These are phyloP conservation scores for Pyrocoelia pectoralis DNA, from an alignment of 2,888 invertebrate genomes.

Conservation along the genomic window DNA sequence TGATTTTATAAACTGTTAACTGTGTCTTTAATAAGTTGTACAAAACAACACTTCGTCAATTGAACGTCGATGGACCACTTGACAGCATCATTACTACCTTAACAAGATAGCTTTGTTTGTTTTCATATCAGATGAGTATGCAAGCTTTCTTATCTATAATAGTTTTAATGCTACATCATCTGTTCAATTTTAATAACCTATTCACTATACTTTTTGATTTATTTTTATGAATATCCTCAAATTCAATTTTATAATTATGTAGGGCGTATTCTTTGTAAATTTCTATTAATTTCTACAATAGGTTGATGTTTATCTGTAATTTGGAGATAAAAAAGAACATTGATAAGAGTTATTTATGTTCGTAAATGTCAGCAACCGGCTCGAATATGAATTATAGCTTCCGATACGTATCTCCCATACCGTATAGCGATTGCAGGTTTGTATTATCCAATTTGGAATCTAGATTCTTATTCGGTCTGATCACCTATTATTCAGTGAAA, in stretches of 20 bases:
- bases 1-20: slow-evolving; percentile 7
- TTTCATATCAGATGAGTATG: slow-evolving; percentile 12
- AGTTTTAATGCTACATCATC: neutral
- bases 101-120: slow-evolving; percentile 14
- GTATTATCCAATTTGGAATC: slow-evolving; percentile 18
- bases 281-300: slow-evolving; percentile 46
- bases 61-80: slow-evolving; percentile 31
- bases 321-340: slow-evolving; percentile 46
- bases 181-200: neutral
- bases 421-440: slow-evolving; percentile 27
- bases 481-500: slow-evolving; percentile 1
- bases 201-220: slow-evolving; percentile 10
- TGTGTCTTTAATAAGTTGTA: slow-evolving; percentile 35
- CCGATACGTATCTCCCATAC: slow-evolving; percentile 41
- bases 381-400: slow-evolving; percentile 45
- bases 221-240: slow-evolving; percentile 8
- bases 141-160: neutral
- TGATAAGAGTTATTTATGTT: slow-evolving; percentile 50
- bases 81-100: slow-evolving; percentile 26
- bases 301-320: slow-evolving; percentile 44
- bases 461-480: slow-evolving; percentile 8
- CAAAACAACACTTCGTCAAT: slow-evolving; percentile 29
- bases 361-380: slow-evolving; percentile 47
- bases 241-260: slow-evolving; percentile 38
- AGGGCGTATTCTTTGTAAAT: slow-evolving; percentile 38